Conservation (phyloP, 2,888 invertebrate species). For the Harmothoe impar region DNA sequence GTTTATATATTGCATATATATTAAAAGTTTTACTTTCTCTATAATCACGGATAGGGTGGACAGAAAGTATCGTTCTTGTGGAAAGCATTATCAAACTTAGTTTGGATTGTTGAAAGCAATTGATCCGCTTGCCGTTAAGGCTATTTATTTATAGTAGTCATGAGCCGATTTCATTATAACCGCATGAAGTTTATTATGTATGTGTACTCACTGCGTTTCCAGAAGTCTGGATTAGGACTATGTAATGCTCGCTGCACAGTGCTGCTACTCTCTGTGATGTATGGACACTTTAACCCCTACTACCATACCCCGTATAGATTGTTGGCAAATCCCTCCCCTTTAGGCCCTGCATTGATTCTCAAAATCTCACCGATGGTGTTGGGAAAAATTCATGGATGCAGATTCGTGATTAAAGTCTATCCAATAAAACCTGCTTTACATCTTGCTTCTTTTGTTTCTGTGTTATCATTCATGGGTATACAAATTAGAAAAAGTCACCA, state of each 20-base stretch:
- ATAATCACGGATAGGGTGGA: no score
- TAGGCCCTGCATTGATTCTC: conserved; percentile 43
- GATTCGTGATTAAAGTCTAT: neutral
- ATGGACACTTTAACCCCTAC: conserved; percentile 77
- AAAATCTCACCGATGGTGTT: neutral
- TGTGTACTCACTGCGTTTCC: neutral
- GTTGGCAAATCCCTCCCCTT: conserved; percentile 58
- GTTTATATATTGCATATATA: no score
- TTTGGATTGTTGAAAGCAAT: neutral
- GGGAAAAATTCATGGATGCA: conserved; percentile 17
- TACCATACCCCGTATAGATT: conserved; percentile 80
- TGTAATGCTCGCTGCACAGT: conserved; percentile 70
- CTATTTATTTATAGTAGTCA: no score
- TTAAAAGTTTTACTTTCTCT: no score
- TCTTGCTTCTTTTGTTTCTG: neutral
- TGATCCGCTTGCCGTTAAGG: no score
- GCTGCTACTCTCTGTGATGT: conserved; percentile 72
- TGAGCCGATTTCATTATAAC: no score
- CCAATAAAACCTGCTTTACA: conserved; percentile 37
- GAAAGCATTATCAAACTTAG: no score
- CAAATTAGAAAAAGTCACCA: no score
- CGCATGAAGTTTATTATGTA: neutral
- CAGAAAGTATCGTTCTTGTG: no score
- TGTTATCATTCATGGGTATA: neutral
- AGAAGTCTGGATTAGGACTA: neutral